These are phyloP conservation scores for Raja brachyura DNA, from an alignment of 2,113 vertebrate genomes.

Conservation along the genomic window DNA sequence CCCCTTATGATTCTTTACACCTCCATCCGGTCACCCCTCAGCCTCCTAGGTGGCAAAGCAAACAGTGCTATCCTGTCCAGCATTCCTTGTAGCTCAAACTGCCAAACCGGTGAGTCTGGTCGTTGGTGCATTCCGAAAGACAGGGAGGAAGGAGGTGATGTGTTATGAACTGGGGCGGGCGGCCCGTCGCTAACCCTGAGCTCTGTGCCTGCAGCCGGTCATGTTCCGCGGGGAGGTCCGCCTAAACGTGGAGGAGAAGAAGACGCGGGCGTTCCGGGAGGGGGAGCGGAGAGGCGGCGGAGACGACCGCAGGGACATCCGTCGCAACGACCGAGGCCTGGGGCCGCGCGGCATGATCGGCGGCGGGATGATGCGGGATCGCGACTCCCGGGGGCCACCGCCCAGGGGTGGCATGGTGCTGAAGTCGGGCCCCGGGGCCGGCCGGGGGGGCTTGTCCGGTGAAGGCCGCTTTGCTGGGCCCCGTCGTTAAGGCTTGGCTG, in stretches of 20 bases:
- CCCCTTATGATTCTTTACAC: no score
- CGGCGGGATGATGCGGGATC: slow-evolving; percentile 85
- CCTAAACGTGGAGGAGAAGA: slow-evolving; percentile 97
- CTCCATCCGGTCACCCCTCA: no score
- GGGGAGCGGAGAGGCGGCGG: slow-evolving; percentile 75
- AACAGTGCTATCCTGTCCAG: no score
- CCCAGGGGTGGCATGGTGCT: slow-evolving; percentile 77
- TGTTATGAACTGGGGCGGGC: background rate
- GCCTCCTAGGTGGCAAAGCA: no score
- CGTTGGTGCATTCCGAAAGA: background rate
- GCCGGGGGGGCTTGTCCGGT: slow-evolving; percentile 70
- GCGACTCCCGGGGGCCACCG: slow-evolving; percentile 80
- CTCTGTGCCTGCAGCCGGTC: slow-evolving; percentile 69
- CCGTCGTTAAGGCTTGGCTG: slow-evolving; percentile 71
- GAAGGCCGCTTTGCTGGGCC: slow-evolving; percentile 83
- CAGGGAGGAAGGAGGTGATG: no score
- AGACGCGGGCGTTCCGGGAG: slow-evolving; percentile 84
- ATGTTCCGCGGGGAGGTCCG: slow-evolving; percentile 96
- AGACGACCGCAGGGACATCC: slow-evolving; percentile 81
- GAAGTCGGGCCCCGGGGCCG: slow-evolving; percentile 73
- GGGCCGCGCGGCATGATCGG: slow-evolving; percentile 81
- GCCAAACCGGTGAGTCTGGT: no score
- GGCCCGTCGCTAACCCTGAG: background rate
- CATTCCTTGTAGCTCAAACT: no score
- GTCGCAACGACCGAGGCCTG: slow-evolving; percentile 78